These are phyloP conservation scores for Holcopasites calliopsidis DNA, from an alignment of 1,140 invertebrate species.

Conservation along the genomic window DNA sequence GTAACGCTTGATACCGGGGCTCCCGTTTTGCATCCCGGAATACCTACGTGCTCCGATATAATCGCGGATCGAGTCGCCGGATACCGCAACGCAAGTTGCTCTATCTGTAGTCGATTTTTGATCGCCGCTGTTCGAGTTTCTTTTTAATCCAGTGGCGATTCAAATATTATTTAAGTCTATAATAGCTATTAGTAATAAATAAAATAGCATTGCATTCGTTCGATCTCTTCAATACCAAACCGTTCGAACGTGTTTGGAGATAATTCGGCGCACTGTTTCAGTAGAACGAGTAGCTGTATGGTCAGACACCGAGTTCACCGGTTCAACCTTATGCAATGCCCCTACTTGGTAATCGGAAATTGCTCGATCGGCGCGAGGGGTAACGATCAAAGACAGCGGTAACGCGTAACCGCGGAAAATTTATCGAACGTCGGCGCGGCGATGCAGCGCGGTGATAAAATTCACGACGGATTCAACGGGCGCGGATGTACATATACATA, in stretches of 20 bases:
- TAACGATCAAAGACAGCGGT: constrained; percentile 16
- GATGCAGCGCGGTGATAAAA: constrained; percentile 32
- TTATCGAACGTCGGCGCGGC: constrained; percentile 16
- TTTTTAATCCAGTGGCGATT: too few species aligned
- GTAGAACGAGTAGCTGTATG: too few species aligned
- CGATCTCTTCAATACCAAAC: too few species aligned
- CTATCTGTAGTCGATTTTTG: constrained; percentile 24
- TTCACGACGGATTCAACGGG: constrained; percentile 23
- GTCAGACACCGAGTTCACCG: too few species aligned
- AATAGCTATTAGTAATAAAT: too few species aligned
- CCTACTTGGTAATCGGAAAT: constrained; percentile 11
- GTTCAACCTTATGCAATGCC: too few species aligned
- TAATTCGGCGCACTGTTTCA: too few species aligned
- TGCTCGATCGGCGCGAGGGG: not conserved
- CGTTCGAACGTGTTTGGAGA: too few species aligned
- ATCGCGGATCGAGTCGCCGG: constrained; percentile 56
- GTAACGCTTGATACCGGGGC: constrained; percentile 48
- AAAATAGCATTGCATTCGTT: too few species aligned
- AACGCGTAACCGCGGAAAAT: not conserved
- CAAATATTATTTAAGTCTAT: too few species aligned
- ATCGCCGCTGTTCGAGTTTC: too few species aligned
- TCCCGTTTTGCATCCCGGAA: constrained; percentile 56
- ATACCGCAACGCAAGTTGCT: constrained; percentile 39
- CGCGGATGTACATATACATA: constrained; percentile 36
- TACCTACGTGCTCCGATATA: constrained; percentile 49